Conservation (phyloP, 2,888 invertebrate genomes). For the Acleris literana region DNA sequence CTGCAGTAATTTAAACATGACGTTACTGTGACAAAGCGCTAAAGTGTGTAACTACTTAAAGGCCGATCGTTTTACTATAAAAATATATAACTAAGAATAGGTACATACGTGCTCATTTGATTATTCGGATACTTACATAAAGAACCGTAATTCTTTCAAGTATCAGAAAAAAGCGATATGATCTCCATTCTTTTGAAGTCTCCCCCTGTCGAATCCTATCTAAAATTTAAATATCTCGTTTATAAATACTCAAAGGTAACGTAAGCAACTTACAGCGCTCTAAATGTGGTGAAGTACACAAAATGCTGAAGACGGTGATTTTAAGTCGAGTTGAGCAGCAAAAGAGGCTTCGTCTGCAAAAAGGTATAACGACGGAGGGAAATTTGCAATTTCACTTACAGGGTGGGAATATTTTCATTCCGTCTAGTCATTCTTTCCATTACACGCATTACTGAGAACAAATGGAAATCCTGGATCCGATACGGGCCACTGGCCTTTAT, state of each 20-base stretch:
- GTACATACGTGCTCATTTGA: neutral
- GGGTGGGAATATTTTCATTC: conserved; percentile 46
- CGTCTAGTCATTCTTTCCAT: conserved; percentile 58
- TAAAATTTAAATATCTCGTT: conserved; percentile 26
- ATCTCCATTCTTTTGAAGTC: conserved; percentile 29
- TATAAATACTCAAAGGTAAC: conserved; percentile 15
- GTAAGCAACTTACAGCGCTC: neutral
- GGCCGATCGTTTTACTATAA: too few species aligned
- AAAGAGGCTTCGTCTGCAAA: conserved; percentile 24
- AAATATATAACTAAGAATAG: neutral
- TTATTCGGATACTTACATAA: conserved; percentile 1
- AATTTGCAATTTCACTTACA: conserved; percentile 43
- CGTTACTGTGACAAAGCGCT: too few species aligned
- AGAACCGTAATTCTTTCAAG: conserved; percentile 14
- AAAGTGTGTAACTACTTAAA: too few species aligned
- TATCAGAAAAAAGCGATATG: conserved; percentile 9
- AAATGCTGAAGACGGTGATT: conserved; percentile 9
- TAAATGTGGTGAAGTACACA: neutral
- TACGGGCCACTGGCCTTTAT: conserved; percentile 44
- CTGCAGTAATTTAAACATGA: too few species aligned
- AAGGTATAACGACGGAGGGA: conserved; percentile 31
- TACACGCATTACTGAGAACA: conserved; percentile 56
- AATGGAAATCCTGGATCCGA: conserved; percentile 52
- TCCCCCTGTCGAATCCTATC: conserved; percentile 14
- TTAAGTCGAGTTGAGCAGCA: conserved; percentile 14